Percentiles rank a stretch among this genome's conserved stretches.
phyloP scores from a whole-genome alignment of 2,888 invertebrate species.

The Latrodectus hesperus region DNA sequence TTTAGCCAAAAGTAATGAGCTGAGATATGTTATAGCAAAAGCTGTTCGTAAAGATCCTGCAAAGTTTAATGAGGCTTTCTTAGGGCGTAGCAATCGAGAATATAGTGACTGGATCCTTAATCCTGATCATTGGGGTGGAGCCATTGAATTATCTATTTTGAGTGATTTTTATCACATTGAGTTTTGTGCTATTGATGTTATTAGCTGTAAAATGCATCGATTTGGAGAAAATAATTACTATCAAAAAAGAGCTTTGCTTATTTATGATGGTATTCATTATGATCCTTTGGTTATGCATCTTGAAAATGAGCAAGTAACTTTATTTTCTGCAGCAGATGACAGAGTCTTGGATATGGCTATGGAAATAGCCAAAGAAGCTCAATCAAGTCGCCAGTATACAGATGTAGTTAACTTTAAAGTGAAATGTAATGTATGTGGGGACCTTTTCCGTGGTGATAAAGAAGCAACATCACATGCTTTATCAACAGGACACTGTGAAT shows the following conservation, averaged over 20 bases:
- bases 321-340: constrained; percentile 85
- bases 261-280: constrained; percentile 97
- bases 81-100: constrained; percentile 81
- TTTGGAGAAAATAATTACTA: constrained; percentile 93
- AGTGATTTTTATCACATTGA: constrained; percentile 90
- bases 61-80: constrained; percentile 88
- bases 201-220: constrained; percentile 90
- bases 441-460: constrained; percentile 84
- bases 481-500: constrained; percentile 83
- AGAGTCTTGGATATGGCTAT: constrained; percentile 85
- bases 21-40: constrained; percentile 91
- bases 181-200: constrained; percentile 94
- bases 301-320: constrained; percentile 82
- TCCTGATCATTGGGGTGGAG: constrained; percentile 95
- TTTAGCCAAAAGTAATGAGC: constrained; percentile 82
- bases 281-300: constrained; percentile 93
- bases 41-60: constrained; percentile 85
- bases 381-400: constrained; percentile 91
- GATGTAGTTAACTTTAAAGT: constrained; percentile 90
- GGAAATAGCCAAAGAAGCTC: constrained; percentile 89
- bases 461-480: constrained; percentile 91
- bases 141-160: constrained; percentile 91
- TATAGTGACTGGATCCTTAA: constrained; percentile 94
- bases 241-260: constrained; percentile 86
- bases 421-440: constrained; percentile 87